Evolutionary conservation across 2,888 invertebrate genomes (phyloP).

Genomic region (Sphecodes monilicornis): DNA sequence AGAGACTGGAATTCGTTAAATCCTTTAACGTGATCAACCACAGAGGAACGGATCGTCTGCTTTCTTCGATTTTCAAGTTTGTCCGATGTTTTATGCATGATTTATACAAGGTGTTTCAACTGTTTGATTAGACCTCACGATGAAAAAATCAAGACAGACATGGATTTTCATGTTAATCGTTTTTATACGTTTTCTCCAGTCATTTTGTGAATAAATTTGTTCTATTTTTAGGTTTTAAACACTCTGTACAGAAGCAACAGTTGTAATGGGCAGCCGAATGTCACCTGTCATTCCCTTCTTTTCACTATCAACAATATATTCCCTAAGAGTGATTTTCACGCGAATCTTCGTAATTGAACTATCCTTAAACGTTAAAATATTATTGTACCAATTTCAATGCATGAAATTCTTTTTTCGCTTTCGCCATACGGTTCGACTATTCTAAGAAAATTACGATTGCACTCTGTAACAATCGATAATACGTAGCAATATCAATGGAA

Average conservation of each 20-base stretch:
- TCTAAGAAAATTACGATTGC: conserved; percentile 28
- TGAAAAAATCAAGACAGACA: background rate
- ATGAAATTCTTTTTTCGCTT: background rate
- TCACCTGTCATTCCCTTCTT: background rate
- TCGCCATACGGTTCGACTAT: conserved; percentile 1
- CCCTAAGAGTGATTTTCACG: conserved; percentile 7
- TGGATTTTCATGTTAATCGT: background rate
- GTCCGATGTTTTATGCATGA: background rate
- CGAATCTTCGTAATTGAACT: background rate
- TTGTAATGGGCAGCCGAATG: conserved; percentile 3
- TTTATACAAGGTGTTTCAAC: background rate
- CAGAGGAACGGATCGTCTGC: background rate
- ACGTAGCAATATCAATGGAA: conserved; percentile 34
- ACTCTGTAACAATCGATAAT: conserved; percentile 28
- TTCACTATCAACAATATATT: background rate
- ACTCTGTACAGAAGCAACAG: background rate
- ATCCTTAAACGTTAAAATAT: conserved; percentile 10
- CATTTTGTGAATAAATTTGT: background rate
- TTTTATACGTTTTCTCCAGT: background rate
- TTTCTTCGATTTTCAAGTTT: background rate
- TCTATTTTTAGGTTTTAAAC: background rate
- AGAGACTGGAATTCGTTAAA: conserved; percentile 26
- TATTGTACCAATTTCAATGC: conserved; percentile 26
- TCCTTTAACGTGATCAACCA: conserved; percentile 17
- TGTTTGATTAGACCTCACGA: background rate